A percentile compares a stretch with the other conserved stretches of the same genome.
phyloP scores from a whole-genome alignment of 2,113 vertebrate genomes.

The Corydoras sp. region DNA sequence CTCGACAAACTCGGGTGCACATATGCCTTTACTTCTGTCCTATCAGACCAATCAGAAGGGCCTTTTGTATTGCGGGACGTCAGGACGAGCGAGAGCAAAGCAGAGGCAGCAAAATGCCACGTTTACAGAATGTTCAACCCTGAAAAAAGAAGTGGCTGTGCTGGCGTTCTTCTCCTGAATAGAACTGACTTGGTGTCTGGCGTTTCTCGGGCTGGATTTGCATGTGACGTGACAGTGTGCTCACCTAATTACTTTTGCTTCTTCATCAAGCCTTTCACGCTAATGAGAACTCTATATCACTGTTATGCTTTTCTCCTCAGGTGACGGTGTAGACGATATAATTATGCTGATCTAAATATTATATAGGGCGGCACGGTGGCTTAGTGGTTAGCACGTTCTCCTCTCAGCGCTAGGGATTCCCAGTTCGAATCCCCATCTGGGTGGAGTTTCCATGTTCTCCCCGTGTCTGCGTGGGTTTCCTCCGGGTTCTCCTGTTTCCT shows the following conservation, averaged over 20 bases:
- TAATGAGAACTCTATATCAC: background rate
- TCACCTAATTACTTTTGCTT: constrained; percentile 34
- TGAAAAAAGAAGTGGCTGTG: constrained; percentile 17
- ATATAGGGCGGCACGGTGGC: background rate
- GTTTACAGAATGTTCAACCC: constrained; percentile 9
- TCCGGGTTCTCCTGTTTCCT: too few species aligned
- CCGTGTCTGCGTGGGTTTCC: too few species aligned
- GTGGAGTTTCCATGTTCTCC: too few species aligned
- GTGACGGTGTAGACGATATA: background rate
- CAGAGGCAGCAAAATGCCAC: constrained; percentile 18
- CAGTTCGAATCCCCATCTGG: too few species aligned
- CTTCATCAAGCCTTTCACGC: background rate
- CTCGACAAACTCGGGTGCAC: constrained; percentile 9
- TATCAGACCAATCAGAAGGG: constrained; percentile 22
- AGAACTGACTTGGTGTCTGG: constrained; percentile 34
- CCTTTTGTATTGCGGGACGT: background rate
- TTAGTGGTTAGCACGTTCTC: too few species aligned
- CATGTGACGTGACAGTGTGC: constrained; percentile 28
- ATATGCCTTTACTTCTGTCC: constrained; percentile 3
- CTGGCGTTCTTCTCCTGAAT: constrained; percentile 23
- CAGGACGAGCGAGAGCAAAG: background rate
- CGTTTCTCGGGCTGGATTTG: constrained; percentile 29
- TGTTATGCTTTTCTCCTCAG: background rate
- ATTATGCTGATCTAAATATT: too few species aligned
- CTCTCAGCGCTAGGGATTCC: too few species aligned